A percentile compares a stretch with the other conserved stretches of the same genome.
Conservation (phyloP, 92 coral and sea anemone genomes). For the Epizoanthus stellaris region DNA sequence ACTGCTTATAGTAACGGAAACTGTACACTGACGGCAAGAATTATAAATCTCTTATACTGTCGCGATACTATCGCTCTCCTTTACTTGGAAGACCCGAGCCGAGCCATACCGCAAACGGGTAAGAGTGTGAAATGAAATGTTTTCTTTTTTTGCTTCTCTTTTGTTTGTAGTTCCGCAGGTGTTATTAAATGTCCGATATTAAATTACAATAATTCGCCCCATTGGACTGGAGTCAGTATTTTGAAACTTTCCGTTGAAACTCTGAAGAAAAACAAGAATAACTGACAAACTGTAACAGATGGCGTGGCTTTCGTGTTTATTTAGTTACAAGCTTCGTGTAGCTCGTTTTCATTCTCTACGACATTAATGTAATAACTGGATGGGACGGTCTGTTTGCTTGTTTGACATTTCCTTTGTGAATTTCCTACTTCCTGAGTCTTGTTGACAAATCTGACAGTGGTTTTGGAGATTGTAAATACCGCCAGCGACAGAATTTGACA, state of each 20-base stretch:
- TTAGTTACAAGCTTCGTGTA: not conserved
- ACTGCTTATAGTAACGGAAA: too few species aligned
- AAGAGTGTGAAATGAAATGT: not conserved
- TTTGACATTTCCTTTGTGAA: slow-evolving; percentile 3
- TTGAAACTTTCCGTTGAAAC: too few species aligned
- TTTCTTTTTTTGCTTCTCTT: not conserved
- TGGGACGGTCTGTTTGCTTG: not conserved
- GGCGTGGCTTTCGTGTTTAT: not conserved
- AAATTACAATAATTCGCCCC: too few species aligned
- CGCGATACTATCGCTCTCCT: too few species aligned
- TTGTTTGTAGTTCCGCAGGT: not conserved
- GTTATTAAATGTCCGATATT: not conserved
- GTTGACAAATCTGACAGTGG: slow-evolving; percentile 14
- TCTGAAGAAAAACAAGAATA: too few species aligned
- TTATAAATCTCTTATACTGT: too few species aligned
- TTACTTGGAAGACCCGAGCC: not conserved
- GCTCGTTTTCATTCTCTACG: not conserved
- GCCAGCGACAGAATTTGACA: not conserved
- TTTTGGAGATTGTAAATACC: not conserved
- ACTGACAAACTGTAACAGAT: slow-evolving; percentile 2
- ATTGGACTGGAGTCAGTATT: too few species aligned
- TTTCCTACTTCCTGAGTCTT: slow-evolving; percentile 13
- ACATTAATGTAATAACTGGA: not conserved
- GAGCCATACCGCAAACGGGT: not conserved
- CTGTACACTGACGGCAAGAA: too few species aligned